Conservation (phyloP, 2,113 vertebrate species). For the Hemichromis elongatus region DNA sequence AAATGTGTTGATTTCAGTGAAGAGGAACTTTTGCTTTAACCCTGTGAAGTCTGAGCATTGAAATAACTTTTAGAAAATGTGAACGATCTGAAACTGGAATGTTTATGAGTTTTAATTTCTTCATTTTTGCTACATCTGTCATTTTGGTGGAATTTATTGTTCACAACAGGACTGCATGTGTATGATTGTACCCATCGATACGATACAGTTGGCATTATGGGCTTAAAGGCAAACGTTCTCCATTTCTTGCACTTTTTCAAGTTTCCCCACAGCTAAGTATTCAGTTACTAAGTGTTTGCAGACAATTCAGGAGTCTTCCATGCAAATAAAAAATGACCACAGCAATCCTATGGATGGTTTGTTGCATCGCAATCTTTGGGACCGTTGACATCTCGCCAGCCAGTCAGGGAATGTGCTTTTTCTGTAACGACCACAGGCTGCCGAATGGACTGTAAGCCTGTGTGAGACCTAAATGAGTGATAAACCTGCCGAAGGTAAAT, state of each 20-base stretch:
- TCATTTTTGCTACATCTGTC: no score
- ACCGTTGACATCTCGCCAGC: background rate
- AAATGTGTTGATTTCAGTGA: no score
- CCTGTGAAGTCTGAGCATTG: no score
- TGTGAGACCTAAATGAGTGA: background rate
- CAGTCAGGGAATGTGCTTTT: background rate
- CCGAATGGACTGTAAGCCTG: background rate
- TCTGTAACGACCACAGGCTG: background rate
- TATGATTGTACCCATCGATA: background rate
- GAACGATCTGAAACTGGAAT: no score
- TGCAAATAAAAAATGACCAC: background rate
- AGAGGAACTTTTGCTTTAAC: no score
- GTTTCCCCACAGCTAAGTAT: background rate
- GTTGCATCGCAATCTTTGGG: background rate
- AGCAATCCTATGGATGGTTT: accelerated
- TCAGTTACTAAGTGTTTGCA: background rate
- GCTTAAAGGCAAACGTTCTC: background rate
- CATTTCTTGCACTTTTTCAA: background rate
- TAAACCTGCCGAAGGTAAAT: background rate
- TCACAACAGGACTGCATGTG: background rate
- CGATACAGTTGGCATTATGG: background rate
- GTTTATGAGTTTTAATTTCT: no score
- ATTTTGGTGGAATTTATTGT: background rate
- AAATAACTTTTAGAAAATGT: no score
- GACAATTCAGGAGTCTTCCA: background rate